Conservation (phyloP, 2,888 invertebrate genomes). For the Epsilonema sp. region DNA sequence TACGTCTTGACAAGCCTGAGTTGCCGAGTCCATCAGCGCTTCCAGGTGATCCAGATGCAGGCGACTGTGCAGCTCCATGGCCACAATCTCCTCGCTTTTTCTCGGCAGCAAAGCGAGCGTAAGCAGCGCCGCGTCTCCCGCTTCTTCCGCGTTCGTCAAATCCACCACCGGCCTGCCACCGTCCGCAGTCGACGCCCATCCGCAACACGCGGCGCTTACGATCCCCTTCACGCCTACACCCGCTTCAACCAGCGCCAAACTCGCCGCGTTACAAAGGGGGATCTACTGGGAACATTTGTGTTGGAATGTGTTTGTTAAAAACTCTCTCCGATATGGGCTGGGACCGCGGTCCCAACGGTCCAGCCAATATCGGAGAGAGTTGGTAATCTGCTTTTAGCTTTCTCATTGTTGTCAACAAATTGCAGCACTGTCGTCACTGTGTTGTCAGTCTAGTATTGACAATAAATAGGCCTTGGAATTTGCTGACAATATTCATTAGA, state of each 20-base stretch:
- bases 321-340: too few relatives aligned
- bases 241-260: conserved; percentile 82
- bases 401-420: too few relatives aligned
- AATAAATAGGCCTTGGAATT: too few relatives aligned
- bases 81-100: conserved; percentile 43
- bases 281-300: too few relatives aligned
- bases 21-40: conserved; percentile 56
- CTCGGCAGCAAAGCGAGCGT: conserved; percentile 57
- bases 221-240: conserved; percentile 78
- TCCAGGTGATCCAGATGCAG: conserved; percentile 70
- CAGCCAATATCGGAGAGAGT: too few relatives aligned
- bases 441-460: too few relatives aligned
- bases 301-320: too few relatives aligned
- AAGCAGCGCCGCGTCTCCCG: conserved; percentile 28
- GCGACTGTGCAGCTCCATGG: conserved; percentile 33
- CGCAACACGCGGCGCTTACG: conserved; percentile 72
- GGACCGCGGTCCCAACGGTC: too few relatives aligned
- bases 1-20: conserved; percentile 70
- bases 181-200: conserved; percentile 45
- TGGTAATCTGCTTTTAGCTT: too few relatives aligned
- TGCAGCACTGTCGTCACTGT: too few relatives aligned
- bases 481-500: too few relatives aligned
- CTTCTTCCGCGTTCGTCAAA: conserved; percentile 68
- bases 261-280: conserved; percentile 85
- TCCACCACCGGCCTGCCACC: conserved; percentile 52